Evolutionary conservation across 2,797 vertebrate species (phyloP).

Genomic region (Eleutherodactylus coqui): DNA sequence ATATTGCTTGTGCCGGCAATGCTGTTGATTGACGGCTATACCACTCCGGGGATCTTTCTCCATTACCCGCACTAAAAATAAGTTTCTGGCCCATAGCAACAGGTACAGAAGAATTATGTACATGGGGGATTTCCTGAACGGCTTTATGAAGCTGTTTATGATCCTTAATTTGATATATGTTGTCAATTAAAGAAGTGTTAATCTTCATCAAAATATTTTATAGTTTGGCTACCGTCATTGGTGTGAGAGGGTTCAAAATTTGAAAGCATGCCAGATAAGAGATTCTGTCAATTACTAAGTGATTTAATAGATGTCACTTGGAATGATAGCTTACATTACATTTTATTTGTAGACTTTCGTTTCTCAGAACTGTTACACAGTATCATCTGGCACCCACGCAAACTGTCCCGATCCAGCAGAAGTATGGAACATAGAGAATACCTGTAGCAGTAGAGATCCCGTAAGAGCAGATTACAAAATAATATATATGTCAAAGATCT

Average conservation of each 20-base stretch:
- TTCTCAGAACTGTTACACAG: not conserved
- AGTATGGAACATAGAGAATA: not conserved
- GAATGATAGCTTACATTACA: not conserved
- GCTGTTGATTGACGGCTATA: conserved; percentile 21
- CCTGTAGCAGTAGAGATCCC: too few relatives aligned
- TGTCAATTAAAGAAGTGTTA: conserved; percentile 29
- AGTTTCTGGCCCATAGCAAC: conserved; percentile 21
- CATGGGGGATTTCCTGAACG: not conserved
- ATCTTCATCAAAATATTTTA: conserved; percentile 4
- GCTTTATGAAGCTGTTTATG: conserved; percentile 18
- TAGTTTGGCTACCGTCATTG: conserved; percentile 37
- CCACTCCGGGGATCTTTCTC: not conserved
- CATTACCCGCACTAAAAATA: conserved; percentile 27
- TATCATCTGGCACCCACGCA: not conserved
- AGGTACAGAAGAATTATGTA: conserved; percentile 9
- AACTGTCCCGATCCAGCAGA: not conserved
- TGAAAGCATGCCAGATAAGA: not conserved
- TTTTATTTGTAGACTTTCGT: not conserved
- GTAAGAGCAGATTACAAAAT: too few relatives aligned
- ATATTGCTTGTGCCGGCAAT: not conserved
- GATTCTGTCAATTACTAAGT: conserved; percentile 10
- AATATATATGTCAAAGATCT: too few relatives aligned
- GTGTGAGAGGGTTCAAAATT: not conserved
- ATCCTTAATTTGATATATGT: conserved; percentile 15
- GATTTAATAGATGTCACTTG: conserved; percentile 23